Conservation (phyloP, 2,888 invertebrate species). For the Pollenia angustigena region DNA sequence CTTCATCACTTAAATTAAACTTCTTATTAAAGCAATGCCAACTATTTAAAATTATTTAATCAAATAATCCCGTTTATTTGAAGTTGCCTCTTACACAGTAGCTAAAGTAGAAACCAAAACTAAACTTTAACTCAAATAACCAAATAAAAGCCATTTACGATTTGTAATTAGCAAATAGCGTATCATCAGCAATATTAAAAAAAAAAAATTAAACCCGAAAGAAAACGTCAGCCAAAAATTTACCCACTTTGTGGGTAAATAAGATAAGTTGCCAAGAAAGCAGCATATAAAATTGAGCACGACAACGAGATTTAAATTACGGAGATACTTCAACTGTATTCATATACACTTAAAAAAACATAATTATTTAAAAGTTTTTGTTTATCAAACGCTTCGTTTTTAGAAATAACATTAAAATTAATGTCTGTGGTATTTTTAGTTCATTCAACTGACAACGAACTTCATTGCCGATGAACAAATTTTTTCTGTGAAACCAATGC, state of each 20-base stretch:
- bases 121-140: background rate
- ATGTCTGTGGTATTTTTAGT: no score
- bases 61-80: background rate
- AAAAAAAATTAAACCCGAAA: background rate
- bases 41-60: background rate
- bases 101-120: background rate
- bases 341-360: no score
- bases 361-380: no score
- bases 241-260: conserved; percentile 60
- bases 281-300: conserved; percentile 24
- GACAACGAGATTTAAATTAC: conserved; percentile 36
- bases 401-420: no score
- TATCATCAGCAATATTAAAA: conserved; percentile 36
- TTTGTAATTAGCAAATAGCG: conserved; percentile 60
- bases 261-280: conserved; percentile 55
- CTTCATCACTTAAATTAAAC: background rate
- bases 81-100: conserved; percentile 30
- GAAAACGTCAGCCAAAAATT: conserved; percentile 46
- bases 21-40: background rate
- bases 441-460: no score
- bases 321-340: conserved; percentile 10
- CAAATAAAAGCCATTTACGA: conserved; percentile 53
- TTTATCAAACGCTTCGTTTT: no score
- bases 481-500: no score
- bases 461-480: no score